phyloP scores from a whole-genome alignment of 2,888 invertebrate genomes.

The Oscheius sp. region DNA sequence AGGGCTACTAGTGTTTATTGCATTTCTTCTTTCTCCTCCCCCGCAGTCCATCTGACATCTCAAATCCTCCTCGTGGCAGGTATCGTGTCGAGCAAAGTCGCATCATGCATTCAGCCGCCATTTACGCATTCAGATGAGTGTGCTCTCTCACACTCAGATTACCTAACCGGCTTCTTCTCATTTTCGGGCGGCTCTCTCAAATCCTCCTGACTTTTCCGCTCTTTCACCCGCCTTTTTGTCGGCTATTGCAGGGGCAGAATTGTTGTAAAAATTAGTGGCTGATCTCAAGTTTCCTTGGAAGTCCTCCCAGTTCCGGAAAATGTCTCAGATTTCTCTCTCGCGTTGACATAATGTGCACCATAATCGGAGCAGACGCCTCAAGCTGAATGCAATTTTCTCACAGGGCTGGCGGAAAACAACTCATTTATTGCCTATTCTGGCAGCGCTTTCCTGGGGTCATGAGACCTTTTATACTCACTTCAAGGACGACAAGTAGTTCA shows the following conservation, averaged over 20 bases:
- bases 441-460: not conserved
- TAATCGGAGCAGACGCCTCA: not conserved
- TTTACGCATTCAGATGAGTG: constrained; percentile 29
- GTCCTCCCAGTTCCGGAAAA: too few species aligned
- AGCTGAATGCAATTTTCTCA: constrained; percentile 17
- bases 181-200: not conserved
- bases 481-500: too few species aligned
- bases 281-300: not conserved
- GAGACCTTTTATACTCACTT: not conserved
- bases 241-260: too few species aligned
- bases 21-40: not conserved
- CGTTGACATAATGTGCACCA: constrained; percentile 5
- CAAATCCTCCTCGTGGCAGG: not conserved
- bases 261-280: not conserved
- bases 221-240: not conserved
- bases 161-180: constrained; percentile 11
- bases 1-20: not conserved
- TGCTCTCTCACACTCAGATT: constrained; percentile 22
- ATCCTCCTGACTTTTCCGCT: not conserved
- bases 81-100: not conserved
- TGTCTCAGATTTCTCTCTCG: not conserved
- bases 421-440: not conserved
- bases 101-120: constrained; percentile 24
- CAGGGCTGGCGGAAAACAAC: constrained; percentile 10
- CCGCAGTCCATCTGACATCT: not conserved